Conservation (phyloP, 1,140 invertebrate species). For the Drosophila murphyi region DNA sequence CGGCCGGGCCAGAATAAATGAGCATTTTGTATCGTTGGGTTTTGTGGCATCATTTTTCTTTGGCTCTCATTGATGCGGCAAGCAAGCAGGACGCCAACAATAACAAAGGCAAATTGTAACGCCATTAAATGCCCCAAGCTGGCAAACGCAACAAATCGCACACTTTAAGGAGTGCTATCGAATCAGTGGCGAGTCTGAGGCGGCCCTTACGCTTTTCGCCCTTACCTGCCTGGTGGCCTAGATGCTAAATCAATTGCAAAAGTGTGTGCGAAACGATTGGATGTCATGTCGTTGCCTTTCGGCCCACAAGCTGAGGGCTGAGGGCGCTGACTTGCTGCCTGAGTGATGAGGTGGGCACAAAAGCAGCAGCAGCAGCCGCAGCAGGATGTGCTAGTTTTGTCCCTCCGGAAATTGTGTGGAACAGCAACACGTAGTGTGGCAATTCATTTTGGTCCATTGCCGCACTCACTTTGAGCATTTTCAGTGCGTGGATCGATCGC, state of each 20-base stretch:
- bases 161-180: constrained; percentile 20
- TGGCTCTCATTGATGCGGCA: constrained; percentile 8
- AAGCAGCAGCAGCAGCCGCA: background rate
- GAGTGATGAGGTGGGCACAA: constrained; percentile 63
- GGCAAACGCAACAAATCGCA: constrained; percentile 68
- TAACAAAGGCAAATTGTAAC: constrained; percentile 77
- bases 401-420: constrained; percentile 74
- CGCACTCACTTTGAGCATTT: background rate
- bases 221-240: constrained; percentile 14
- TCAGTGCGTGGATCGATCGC: constrained; percentile 53
- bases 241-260: constrained; percentile 78
- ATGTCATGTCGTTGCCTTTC: constrained; percentile 49
- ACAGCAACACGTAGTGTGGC: constrained; percentile 73
- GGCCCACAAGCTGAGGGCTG: background rate
- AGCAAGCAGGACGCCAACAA: constrained; percentile 39
- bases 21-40: constrained; percentile 71
- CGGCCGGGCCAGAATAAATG: constrained; percentile 57
- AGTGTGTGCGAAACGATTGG: constrained; percentile 72
- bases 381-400: constrained; percentile 36
- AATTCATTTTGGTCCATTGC: constrained; percentile 61
- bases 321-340: background rate
- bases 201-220: background rate
- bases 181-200: background rate
- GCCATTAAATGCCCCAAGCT: constrained; percentile 67
- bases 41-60: constrained; percentile 74